These are phyloP conservation scores for Myrmecobius fasciatus DNA, from an alignment of 2,113 vertebrate species.

Conservation along the genomic window DNA sequence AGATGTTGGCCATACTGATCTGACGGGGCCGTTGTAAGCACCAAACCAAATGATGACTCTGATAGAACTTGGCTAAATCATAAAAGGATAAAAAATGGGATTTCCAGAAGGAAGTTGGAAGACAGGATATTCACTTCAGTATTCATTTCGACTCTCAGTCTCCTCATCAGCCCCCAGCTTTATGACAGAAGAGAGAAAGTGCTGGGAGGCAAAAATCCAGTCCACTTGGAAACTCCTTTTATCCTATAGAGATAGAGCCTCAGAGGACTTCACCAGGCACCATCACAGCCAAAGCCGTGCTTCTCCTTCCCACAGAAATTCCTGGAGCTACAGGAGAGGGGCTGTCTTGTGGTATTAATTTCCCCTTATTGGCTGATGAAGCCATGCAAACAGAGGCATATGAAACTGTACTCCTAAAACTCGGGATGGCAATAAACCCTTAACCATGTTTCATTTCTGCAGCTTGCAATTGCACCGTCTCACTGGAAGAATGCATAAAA, in stretches of 20 bases:
- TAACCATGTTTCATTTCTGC: constrained; percentile 66
- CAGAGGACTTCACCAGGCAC: background rate
- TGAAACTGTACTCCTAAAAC: constrained; percentile 78
- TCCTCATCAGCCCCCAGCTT: constrained; percentile 46
- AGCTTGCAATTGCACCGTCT: background rate
- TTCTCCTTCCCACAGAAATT: constrained; percentile 73
- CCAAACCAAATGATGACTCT: background rate
- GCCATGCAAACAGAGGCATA: constrained; percentile 80
- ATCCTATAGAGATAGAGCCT: background rate
- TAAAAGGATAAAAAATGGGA: background rate
- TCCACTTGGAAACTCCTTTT: constrained; percentile 24
- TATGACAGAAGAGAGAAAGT: constrained; percentile 38
- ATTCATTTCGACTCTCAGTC: constrained; percentile 22
- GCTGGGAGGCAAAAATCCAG: constrained; percentile 12
- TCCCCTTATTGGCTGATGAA: constrained; percentile 73
- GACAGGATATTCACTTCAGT: constrained; percentile 2
- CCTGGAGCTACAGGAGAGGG: constrained; percentile 79
- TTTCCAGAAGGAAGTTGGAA: background rate
- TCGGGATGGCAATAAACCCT: constrained; percentile 73
- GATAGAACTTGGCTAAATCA: background rate
- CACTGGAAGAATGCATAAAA: constrained; percentile 59
- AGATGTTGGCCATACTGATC: background rate
- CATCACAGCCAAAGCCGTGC: background rate
- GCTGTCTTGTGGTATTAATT: constrained; percentile 80
- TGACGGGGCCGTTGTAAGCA: background rate